Percentiles rank a stretch among this genome's conserved stretches.
Evolutionary conservation across 2,797 vertebrate species (phyloP).

Genomic region (Apogon hyalosoma): DNA sequence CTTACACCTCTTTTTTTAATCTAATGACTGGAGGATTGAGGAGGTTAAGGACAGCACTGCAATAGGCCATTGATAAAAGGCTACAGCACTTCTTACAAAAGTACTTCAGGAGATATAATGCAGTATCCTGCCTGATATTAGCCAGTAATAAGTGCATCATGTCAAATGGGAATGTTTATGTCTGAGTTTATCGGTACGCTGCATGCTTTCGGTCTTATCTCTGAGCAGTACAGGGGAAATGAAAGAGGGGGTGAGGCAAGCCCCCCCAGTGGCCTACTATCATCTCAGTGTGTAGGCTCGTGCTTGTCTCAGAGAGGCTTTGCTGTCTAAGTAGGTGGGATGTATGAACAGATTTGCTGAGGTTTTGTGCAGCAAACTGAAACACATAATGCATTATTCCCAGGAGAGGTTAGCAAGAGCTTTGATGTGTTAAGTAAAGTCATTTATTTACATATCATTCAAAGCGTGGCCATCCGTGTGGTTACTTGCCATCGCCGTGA

Average conservation of each 20-base stretch:
- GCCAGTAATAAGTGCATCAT: constrained; percentile 23
- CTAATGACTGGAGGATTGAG: constrained; percentile 34
- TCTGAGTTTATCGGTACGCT: constrained; percentile 17
- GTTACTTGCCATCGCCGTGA: constrained; percentile 11
- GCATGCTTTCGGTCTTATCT: constrained; percentile 11
- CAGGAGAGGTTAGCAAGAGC: constrained; percentile 19
- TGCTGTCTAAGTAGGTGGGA: constrained; percentile 12
- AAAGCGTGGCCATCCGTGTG: constrained; percentile 29
- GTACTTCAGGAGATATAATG: constrained; percentile 22
- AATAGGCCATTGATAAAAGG: constrained; percentile 28
- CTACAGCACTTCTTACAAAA: constrained; percentile 5
- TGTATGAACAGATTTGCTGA: constrained; percentile 16
- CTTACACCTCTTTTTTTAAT: constrained; percentile 16
- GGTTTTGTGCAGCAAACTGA: constrained; percentile 20
- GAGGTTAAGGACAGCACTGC: constrained; percentile 38
- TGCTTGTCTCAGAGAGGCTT: constrained; percentile 25
- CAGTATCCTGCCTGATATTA: constrained; percentile 21
- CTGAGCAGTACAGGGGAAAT: constrained; percentile 17
- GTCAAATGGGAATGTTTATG: constrained; percentile 24
- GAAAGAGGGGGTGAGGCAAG: constrained; percentile 7
- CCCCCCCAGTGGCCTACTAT: constrained; percentile 22
- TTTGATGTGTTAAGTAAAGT: constrained; percentile 36
- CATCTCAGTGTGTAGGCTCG: constrained; percentile 27
- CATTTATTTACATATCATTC: constrained; percentile 33
- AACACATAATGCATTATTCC: constrained; percentile 40